Percentiles rank a stretch among this genome's conserved stretches.
Conservation (phyloP, 2,113 vertebrate genomes). For the Furnarius figulus region DNA sequence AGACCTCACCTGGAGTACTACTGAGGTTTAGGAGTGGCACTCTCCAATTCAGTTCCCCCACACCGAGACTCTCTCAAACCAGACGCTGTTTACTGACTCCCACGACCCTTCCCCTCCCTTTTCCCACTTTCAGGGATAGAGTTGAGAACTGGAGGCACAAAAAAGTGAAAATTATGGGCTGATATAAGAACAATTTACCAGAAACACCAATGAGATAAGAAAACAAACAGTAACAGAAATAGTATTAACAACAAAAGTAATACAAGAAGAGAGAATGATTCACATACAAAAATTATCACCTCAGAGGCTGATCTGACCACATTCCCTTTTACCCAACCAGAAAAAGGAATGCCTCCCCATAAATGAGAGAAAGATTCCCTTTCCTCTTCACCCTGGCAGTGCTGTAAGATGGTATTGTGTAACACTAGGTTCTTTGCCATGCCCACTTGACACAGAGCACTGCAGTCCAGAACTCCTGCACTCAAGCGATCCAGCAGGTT, state of each 20-base stretch:
- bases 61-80: not conserved
- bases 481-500: conserved; percentile 58
- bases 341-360: accelerated
- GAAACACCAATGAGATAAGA: not conserved
- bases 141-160: not conserved
- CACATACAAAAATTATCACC: not conserved
- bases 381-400: too few species aligned
- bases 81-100: accelerated
- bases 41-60: not conserved
- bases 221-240: not conserved
- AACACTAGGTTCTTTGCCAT: not conserved
- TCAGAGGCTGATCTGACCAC: accelerated
- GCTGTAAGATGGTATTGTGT: not conserved
- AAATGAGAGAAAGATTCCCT: not conserved
- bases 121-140: not conserved
- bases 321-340: not conserved
- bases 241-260: not conserved
- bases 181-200: not conserved
- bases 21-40: not conserved
- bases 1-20: not conserved
- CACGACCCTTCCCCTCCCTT: not conserved
- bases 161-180: not conserved
- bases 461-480: not conserved
- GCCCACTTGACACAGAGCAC: conserved; percentile 10
- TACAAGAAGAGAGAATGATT: not conserved